Conservation (phyloP, 1,140 invertebrate species). For the Belonocnema kinseyi region DNA sequence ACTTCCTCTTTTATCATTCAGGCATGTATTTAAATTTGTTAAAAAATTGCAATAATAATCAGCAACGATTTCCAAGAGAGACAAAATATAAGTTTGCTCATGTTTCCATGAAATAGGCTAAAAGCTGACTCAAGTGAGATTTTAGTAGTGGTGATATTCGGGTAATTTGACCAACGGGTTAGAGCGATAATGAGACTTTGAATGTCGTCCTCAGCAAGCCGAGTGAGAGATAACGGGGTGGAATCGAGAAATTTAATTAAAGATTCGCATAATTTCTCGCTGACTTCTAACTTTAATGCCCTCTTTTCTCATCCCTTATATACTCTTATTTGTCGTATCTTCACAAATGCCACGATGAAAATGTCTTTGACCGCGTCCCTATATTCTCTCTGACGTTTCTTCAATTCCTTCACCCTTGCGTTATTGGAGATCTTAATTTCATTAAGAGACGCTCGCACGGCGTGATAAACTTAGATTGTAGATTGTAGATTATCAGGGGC, state of each 20-base stretch:
- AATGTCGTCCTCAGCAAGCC: conserved; percentile 52
- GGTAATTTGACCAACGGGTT: conserved; percentile 55
- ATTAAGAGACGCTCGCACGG: conserved; percentile 43
- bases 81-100: too few species aligned
- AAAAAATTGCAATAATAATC: too few species aligned
- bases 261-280: conserved; percentile 59
- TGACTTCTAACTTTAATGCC: conserved; percentile 54
- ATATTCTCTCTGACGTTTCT: conserved; percentile 25
- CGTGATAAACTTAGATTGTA: conserved; percentile 45
- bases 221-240: conserved; percentile 55
- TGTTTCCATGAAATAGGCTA: too few species aligned
- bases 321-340: conserved; percentile 60
- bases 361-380: conserved; percentile 38
- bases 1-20: too few species aligned
- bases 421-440: conserved; percentile 54
- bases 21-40: too few species aligned
- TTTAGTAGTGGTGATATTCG: conserved; percentile 54
- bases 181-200: conserved; percentile 60
- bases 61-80: too few species aligned
- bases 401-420: conserved; percentile 30
- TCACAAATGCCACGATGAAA: conserved; percentile 48
- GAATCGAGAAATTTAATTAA: conserved; percentile 67
- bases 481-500: conserved; percentile 49
- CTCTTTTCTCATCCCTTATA: conserved; percentile 45
- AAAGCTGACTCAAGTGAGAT: not conserved